Evolutionary conservation across 2,797 vertebrate genomes (phyloP).

Genomic region (Sebastiscus tertius): DNA sequence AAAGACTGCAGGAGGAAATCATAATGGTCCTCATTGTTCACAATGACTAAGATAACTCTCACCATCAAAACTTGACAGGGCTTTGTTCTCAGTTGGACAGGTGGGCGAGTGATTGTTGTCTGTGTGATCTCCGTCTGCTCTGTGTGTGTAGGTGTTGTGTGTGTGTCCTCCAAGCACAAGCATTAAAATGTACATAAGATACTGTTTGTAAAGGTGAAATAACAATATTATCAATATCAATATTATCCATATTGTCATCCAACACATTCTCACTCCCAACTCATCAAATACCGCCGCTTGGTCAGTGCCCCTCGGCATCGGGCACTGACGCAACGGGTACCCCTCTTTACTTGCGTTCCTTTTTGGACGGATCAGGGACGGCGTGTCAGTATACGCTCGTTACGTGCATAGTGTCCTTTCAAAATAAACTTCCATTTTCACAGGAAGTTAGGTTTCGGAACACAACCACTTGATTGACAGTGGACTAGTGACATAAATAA

Average conservation of each 20-base stretch:
- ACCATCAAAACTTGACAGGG: conserved; percentile 15
- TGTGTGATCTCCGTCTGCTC: conserved; percentile 16
- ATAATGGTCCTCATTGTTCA: conserved; percentile 45
- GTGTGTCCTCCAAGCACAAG: background rate
- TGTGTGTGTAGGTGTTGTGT: conserved; percentile 2
- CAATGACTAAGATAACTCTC: conserved; percentile 25
- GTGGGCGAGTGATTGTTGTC: conserved; percentile 33
- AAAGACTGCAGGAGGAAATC: conserved; percentile 31
- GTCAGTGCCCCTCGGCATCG: too few species aligned
- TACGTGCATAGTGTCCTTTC: too few species aligned
- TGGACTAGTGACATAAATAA: background rate
- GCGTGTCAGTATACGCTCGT: too few species aligned
- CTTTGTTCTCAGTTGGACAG: conserved; percentile 41
- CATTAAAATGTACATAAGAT: background rate
- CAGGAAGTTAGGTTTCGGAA: too few species aligned
- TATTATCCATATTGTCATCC: background rate
- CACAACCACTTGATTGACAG: background rate
- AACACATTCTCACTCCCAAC: too few species aligned
- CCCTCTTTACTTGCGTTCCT: too few species aligned
- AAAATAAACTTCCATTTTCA: too few species aligned
- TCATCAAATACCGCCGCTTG: too few species aligned
- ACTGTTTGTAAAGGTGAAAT: background rate
- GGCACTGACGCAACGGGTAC: too few species aligned
- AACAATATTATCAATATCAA: background rate
- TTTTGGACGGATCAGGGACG: too few species aligned